These are phyloP conservation scores for Lepidotrigona ventralis DNA, from an alignment of 1,140 invertebrate genomes.

Conservation along the genomic window DNA sequence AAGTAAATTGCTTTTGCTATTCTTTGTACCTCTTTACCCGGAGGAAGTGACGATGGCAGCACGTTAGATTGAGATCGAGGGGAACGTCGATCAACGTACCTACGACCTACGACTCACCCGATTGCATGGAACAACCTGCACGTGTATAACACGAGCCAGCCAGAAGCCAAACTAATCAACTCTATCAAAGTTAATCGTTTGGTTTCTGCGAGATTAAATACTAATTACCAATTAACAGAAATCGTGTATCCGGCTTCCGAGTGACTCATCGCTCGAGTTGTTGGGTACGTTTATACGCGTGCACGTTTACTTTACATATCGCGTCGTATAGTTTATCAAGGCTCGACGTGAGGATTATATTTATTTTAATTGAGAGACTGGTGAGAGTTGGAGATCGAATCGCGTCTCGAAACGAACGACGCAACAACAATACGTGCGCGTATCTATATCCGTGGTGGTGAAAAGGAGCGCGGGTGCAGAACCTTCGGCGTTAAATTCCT, in stretches of 20 bases:
- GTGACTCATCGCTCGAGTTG: not conserved
- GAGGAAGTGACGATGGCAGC: not conserved
- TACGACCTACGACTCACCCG: too few relatives aligned
- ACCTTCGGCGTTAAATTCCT: conserved; percentile 43
- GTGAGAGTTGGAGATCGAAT: too few relatives aligned
- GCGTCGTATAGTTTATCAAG: too few relatives aligned
- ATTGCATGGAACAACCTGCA: not conserved
- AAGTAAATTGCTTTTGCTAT: not conserved
- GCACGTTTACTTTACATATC: too few relatives aligned
- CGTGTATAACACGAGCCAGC: not conserved
- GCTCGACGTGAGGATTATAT: too few relatives aligned
- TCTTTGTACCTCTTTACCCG: not conserved
- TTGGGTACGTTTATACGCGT: too few relatives aligned
- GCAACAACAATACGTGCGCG: not conserved
- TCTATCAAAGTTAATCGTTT: not conserved
- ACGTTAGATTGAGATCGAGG: too few relatives aligned
- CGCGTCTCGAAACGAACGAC: not conserved
- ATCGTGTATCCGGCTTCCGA: not conserved
- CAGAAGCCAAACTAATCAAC: not conserved
- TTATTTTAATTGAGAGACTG: too few relatives aligned
- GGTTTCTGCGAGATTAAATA: not conserved
- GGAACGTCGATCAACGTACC: too few relatives aligned
- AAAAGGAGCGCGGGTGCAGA: conserved; percentile 16
- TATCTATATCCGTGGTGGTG: not conserved
- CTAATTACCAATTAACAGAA: not conserved